Evolutionary conservation across 2,113 vertebrate genomes (phyloP).

Genomic region (Antechinus stuartii): DNA sequence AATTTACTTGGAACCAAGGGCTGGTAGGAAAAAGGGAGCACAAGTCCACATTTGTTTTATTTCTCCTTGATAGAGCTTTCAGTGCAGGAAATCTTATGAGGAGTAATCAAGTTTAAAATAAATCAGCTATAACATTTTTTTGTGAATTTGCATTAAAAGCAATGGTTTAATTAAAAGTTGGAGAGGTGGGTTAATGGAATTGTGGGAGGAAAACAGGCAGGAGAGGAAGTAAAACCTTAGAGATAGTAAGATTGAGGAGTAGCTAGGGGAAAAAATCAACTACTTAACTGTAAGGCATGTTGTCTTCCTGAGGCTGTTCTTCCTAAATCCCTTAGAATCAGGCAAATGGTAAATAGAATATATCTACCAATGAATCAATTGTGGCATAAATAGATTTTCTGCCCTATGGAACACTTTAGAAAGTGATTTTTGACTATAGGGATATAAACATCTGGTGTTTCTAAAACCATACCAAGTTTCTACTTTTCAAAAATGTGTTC

Average conservation of each 20-base stretch:
- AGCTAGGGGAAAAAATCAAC: not conserved
- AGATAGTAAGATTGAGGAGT: conserved; percentile 47
- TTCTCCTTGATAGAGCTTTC: conserved; percentile 29
- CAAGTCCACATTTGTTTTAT: conserved; percentile 54
- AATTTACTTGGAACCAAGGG: conserved; percentile 71
- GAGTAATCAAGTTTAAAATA: conserved; percentile 56
- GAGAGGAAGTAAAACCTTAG: not conserved
- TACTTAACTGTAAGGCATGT: not conserved
- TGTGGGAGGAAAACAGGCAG: not conserved
- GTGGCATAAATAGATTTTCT: conserved; percentile 47
- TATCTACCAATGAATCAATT: conserved; percentile 16
- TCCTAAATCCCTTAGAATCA: conserved; percentile 10
- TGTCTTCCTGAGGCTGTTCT: not conserved
- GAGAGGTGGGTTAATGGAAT: conserved; percentile 52
- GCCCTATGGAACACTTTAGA: conserved; percentile 8
- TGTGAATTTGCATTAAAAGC: conserved; percentile 51
- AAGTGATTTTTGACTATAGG: conserved; percentile 5
- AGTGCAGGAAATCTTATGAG: conserved; percentile 49
- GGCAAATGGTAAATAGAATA: not conserved
- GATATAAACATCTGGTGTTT: conserved; percentile 26
- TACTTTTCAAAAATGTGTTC: not conserved
- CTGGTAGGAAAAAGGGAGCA: conserved; percentile 55
- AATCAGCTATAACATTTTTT: conserved; percentile 47
- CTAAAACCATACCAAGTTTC: not conserved
- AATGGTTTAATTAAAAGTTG: conserved; percentile 66